Evolutionary conservation across 2,888 invertebrate genomes (phyloP).

Genomic region (Uloborus plumipes): DNA sequence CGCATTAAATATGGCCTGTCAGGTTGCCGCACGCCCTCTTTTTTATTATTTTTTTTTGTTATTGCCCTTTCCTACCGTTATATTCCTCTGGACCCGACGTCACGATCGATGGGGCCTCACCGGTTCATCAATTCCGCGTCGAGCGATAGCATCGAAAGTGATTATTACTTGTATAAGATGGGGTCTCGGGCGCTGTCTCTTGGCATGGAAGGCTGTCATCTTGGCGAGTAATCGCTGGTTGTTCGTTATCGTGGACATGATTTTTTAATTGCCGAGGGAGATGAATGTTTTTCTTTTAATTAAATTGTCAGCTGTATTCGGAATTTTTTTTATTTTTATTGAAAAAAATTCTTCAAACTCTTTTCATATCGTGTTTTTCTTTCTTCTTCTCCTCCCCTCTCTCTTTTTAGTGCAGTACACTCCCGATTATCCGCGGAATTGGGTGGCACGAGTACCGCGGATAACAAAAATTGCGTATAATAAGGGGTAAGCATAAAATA

Average conservation of each 20-base stretch:
- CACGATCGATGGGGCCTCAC: not conserved
- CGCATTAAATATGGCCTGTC: constrained; percentile 9
- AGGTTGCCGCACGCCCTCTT: not conserved
- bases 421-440: too few relatives aligned
- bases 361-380: too few relatives aligned
- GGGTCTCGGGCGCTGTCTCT: not conserved
- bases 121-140: constrained; percentile 34
- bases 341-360: too few relatives aligned
- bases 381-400: too few relatives aligned
- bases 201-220: constrained; percentile 6
- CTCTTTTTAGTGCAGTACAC: too few relatives aligned
- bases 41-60: constrained; percentile 15
- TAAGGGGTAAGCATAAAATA: too few relatives aligned
- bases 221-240: constrained; percentile 23
- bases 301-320: too few relatives aligned
- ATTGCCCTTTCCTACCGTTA: not conserved
- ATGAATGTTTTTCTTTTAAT: too few relatives aligned
- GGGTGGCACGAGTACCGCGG: too few relatives aligned
- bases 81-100: constrained; percentile 1
- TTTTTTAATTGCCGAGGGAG: not conserved
- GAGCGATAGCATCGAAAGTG: constrained; percentile 12
- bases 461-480: too few relatives aligned
- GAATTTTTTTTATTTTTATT: too few relatives aligned
- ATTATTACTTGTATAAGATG: constrained; percentile 35
- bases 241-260: not conserved